Percentiles rank a stretch among this genome's conserved stretches.
Evolutionary conservation across 2,888 invertebrate species (phyloP).

Genomic region (Pogonocherus hispidulus): DNA sequence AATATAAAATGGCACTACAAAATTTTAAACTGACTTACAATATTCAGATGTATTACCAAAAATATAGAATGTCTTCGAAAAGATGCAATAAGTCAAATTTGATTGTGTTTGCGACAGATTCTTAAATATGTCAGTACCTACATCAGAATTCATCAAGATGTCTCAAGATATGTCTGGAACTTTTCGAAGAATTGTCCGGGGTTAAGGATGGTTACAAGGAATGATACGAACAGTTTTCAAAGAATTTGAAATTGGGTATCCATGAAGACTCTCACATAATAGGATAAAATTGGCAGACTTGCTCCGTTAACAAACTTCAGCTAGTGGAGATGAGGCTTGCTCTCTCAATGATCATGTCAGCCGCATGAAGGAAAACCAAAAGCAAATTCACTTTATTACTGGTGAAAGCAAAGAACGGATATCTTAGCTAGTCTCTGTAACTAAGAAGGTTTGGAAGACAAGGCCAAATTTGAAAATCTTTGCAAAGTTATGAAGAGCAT

Average conservation of each 20-base stretch:
- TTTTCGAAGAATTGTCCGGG: constrained; percentile 96
- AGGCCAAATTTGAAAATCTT: constrained; percentile 81
- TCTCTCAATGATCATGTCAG: constrained; percentile 96
- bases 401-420: constrained; percentile 95
- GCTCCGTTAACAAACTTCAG: constrained; percentile 93
- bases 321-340: constrained; percentile 94
- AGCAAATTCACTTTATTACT: constrained; percentile 98
- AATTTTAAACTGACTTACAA: too few relatives aligned
- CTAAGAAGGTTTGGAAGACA: constrained; percentile 95
- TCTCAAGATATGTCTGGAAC: constrained; percentile 98
- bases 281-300: constrained; percentile 91
- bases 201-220: constrained; percentile 99
- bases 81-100: too few relatives aligned
- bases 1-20: too few relatives aligned
- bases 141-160: too few relatives aligned
- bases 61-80: too few relatives aligned
- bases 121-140: constrained; percentile 98
- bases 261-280: constrained; percentile 97
- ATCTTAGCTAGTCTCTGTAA: constrained; percentile 97
- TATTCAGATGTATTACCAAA: too few relatives aligned
- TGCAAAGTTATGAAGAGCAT: constrained; percentile 97
- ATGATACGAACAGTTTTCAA: constrained; percentile 98
- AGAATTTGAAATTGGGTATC: constrained; percentile 97
- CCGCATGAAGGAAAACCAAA: constrained; percentile 98
- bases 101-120: too few relatives aligned